Evolutionary conservation across 2,888 invertebrate genomes (phyloP).

Genomic region (Baccha elongata): DNA sequence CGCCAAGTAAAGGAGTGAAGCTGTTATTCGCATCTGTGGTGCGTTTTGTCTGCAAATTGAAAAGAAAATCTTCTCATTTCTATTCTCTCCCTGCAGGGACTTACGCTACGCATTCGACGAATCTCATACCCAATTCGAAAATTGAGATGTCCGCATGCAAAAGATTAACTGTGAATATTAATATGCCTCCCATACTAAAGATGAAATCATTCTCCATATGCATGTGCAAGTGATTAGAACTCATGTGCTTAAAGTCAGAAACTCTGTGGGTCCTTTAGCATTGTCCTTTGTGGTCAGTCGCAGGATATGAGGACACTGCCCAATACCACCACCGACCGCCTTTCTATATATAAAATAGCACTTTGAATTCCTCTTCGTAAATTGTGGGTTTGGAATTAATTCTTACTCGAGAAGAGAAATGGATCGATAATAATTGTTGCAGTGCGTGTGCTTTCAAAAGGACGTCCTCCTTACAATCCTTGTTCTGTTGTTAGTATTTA

Average conservation of each 20-base stretch:
- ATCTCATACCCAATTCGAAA: constrained; percentile 44
- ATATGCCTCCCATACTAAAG: constrained; percentile 54
- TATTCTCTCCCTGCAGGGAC: not conserved
- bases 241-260: constrained; percentile 54
- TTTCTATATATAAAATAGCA: constrained; percentile 5
- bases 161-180: constrained; percentile 73
- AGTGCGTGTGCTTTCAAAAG: constrained; percentile 39
- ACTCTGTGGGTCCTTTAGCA: constrained; percentile 1
- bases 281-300: constrained; percentile 42
- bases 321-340: not conserved
- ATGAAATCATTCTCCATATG: constrained; percentile 32
- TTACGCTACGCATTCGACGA: constrained; percentile 17
- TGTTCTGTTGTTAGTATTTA: not conserved
- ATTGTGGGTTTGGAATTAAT: constrained; percentile 59
- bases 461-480: constrained; percentile 12
- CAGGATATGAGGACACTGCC: constrained; percentile 16
- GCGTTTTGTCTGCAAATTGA: constrained; percentile 58
- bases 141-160: constrained; percentile 64
- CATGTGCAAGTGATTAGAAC: constrained; percentile 56
- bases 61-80: constrained; percentile 25
- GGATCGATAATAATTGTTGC: constrained; percentile 72
- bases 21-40: constrained; percentile 51
- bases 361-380: constrained; percentile 21
- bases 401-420: constrained; percentile 38
- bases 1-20: constrained; percentile 11